Evolutionary conservation across 92 coral and sea anemone species (phyloP).

Genomic region (Epizoanthus fatuus): DNA sequence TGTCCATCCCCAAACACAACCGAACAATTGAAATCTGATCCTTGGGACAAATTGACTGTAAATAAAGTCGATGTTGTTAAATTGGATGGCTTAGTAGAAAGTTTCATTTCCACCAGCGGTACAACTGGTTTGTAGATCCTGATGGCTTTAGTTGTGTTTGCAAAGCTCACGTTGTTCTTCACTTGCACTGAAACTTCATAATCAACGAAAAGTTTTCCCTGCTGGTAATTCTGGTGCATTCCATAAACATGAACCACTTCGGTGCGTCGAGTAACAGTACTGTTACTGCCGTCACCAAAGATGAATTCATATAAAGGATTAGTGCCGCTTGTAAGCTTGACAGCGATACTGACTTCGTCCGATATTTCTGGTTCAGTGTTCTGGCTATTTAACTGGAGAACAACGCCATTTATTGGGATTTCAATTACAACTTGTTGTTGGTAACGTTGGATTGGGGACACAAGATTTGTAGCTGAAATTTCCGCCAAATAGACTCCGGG

Average conservation of each 20-base stretch:
- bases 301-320: conserved; percentile 11
- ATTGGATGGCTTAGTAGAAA: conserved; percentile 33
- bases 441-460: conserved; percentile 43
- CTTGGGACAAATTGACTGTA: conserved; percentile 35
- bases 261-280: not conserved
- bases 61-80: conserved; percentile 33
- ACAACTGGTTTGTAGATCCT: conserved; percentile 47
- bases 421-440: conserved; percentile 59
- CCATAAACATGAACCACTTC: conserved; percentile 16
- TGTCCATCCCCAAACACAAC: conserved; percentile 72
- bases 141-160: not conserved
- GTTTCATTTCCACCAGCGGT: conserved; percentile 35
- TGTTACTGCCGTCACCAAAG: not conserved
- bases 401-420: conserved; percentile 15
- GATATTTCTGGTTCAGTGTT: not conserved
- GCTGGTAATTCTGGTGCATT: not conserved
- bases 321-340: not conserved
- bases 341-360: not conserved
- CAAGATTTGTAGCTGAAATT: conserved; percentile 66
- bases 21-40: conserved; percentile 66
- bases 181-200: conserved; percentile 6
- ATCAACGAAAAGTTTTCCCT: not conserved
- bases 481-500: conserved; percentile 58
- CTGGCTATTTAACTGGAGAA: not conserved
- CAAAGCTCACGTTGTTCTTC: not conserved